Conservation (phyloP, 2,888 invertebrate genomes). For the Phalera bucephala region DNA sequence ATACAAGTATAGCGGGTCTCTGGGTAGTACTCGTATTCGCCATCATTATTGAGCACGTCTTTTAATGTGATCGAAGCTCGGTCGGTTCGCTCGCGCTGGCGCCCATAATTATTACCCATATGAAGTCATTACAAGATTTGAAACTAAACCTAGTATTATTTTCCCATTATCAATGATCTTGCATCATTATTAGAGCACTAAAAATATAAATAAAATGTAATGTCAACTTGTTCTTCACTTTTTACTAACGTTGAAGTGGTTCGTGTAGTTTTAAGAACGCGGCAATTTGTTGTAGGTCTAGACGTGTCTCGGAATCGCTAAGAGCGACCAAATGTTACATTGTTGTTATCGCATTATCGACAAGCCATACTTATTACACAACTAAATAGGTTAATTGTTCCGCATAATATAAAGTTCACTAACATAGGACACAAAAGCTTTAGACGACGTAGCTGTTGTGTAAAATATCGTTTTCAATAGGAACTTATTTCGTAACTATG, state of each 20-base stretch:
- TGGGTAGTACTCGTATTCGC: conserved; percentile 3
- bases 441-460: too few species aligned
- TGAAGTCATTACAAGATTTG: conserved; percentile 48
- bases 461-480: too few species aligned
- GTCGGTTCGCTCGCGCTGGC: conserved; percentile 19
- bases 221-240: conserved; percentile 22
- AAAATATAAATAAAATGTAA: conserved; percentile 37
- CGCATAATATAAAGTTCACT: conserved; percentile 14
- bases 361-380: conserved; percentile 7
- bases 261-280: conserved; percentile 21
- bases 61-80: conserved; percentile 19
- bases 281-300: conserved; percentile 17
- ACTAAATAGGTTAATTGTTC: conserved; percentile 24
- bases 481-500: too few species aligned
- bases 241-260: conserved; percentile 22
- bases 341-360: conserved; percentile 24
- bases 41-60: conserved; percentile 19
- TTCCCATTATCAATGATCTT: conserved; percentile 41
- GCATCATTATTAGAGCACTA: conserved; percentile 25
- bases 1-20: neutral
- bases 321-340: conserved; percentile 12
- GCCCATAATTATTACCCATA: conserved; percentile 37
- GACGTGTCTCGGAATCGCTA: conserved; percentile 15
- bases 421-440: neutral
- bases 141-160: conserved; percentile 48